Base-by-base conservation (phyloP, 2,797 vertebrate genomes). In the Chanos chanos region DNA sequence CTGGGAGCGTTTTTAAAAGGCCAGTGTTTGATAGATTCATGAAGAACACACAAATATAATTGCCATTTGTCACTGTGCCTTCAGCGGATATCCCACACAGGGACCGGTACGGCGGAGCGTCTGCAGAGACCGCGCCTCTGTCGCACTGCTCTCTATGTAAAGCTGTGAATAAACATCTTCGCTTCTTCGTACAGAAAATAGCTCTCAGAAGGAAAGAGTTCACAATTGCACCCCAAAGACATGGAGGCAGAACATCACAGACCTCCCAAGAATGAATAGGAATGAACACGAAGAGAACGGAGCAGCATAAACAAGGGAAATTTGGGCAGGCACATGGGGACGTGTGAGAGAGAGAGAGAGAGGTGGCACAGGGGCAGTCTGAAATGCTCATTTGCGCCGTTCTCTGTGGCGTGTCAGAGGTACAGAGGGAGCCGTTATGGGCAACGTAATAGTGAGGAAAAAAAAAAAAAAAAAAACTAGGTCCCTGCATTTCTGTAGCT, bases 31-130 rank as follows among this genome's bases (percentile, higher is more conserved):
- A 91, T 90, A 87, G 89, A 90, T 90, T 90, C 90, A 87, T 84
- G 84, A 90, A 89, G 89, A 90, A 91, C 89, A 90, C 88, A 91
- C 90, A 90, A 89, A 89, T 89, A 90, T 91, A 90, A 91, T 90
- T 91, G 90, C 90, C 89, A 90, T 90, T 91, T 91, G 90, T 91
- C 90, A 89, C 88, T 0, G 79, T 83, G 86, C 79, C 82, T 88
- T 89, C 80, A 82, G 84, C 61, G 76, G 57, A 81, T 72, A 70
- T 68, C 78, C 88, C 85, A 86, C 85, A 83, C 81, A 62, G 87
- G 86, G 89, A 85, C 78, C 50, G n/a, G 4, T 56, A 73, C 63
- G 22, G 52, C 56, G 43, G 66, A 54, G 81, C 49, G 82, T 66
- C 83, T 72, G 72, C 83, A 87, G 84, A 86, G 78, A 53, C 4